Percentiles rank a stretch among this genome's conserved stretches.
Evolutionary conservation across 2,113 vertebrate genomes (phyloP).

Genomic region (Brienomyrus brachyistius): DNA sequence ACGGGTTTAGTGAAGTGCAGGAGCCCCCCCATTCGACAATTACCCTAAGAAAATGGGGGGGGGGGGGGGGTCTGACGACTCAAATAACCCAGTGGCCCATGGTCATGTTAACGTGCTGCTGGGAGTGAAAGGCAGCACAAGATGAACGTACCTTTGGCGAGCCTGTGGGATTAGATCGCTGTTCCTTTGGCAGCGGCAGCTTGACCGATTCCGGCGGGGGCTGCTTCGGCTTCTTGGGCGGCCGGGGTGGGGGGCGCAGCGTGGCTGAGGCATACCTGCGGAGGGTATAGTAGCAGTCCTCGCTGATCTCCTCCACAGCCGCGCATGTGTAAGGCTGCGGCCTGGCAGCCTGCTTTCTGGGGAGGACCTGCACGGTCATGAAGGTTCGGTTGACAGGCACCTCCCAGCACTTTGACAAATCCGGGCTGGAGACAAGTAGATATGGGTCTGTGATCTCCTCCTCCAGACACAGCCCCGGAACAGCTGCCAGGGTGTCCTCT

Average conservation of each 20-base stretch:
- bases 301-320: conserved; percentile 63
- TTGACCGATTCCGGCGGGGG: conserved; percentile 21
- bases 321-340: conserved; percentile 32
- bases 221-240: conserved; percentile 64
- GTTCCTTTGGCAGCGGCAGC: conserved; percentile 13
- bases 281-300: conserved; percentile 71
- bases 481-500: conserved; percentile 65
- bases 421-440: conserved; percentile 60
- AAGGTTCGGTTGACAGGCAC: conserved; percentile 59
- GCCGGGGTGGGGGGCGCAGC: conserved; percentile 66
- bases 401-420: conserved; percentile 62
- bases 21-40: background rate
- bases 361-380: conserved; percentile 57
- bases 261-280: conserved; percentile 64
- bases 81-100: background rate
- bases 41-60: background rate
- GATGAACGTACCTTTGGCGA: conserved; percentile 32
- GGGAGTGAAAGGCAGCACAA: background rate
- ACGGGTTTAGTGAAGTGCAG: background rate
- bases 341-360: conserved; percentile 22
- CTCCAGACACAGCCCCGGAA: conserved; percentile 64
- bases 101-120: background rate
- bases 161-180: background rate
- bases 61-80: background rate
- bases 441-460: conserved; percentile 74